Percentiles rank a stretch among this genome's conserved stretches.
Evolutionary conservation across 2,888 invertebrate species (phyloP).

Genomic region (Amaurobius ferox): DNA sequence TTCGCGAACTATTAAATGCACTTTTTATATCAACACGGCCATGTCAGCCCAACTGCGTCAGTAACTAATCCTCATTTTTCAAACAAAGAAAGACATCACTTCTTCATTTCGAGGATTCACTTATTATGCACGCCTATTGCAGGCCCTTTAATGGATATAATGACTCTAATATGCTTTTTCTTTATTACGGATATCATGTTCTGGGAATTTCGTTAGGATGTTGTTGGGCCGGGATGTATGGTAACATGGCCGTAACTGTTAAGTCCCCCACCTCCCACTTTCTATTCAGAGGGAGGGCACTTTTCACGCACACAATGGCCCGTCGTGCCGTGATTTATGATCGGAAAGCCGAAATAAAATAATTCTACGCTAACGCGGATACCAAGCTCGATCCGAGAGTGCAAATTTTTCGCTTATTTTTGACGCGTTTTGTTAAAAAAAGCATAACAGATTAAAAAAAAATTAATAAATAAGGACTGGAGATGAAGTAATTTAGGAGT

Average conservation of each 20-base stretch:
- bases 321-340: neutral
- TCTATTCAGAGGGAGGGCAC: neutral
- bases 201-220: neutral
- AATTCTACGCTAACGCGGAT: too few species aligned
- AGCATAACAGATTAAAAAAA: too few species aligned
- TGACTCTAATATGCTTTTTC: neutral
- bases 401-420: too few species aligned
- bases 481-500: too few species aligned
- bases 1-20: neutral
- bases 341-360: neutral
- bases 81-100: neutral
- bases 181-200: constrained; percentile 4
- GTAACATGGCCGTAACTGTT: neutral
- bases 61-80: neutral
- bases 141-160: neutral
- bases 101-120: neutral
- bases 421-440: too few species aligned
- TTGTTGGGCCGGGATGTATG: neutral
- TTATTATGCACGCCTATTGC: neutral
- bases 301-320: constrained; percentile 1
- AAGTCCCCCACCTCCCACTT: neutral
- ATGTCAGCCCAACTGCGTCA: too few species aligned
- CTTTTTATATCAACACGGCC: neutral
- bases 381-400: too few species aligned
- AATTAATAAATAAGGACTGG: too few species aligned